These are phyloP conservation scores for Epistrophella euchroma DNA, from an alignment of 2,888 invertebrate species.

Conservation along the genomic window DNA sequence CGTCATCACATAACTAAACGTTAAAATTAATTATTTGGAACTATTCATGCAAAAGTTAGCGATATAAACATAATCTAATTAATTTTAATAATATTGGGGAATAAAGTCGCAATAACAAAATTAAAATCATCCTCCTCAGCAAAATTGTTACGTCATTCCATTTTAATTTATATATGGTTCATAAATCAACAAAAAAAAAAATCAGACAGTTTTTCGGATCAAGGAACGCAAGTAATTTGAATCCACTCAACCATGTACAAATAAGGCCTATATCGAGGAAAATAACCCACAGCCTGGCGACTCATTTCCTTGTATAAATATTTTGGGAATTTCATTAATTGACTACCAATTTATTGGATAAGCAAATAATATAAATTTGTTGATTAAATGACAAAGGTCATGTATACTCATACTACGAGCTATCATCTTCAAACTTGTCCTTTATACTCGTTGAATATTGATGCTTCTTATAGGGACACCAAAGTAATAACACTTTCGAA, in stretches of 20 bases:
- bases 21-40: not conserved
- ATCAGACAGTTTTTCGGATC: slow-evolving; percentile 19
- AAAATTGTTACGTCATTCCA: slow-evolving; percentile 22
- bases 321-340: slow-evolving; percentile 38
- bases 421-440: not conserved
- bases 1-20: too few species aligned
- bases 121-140: not conserved
- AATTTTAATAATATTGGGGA: not conserved
- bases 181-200: slow-evolving; percentile 5
- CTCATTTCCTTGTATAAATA: too few species aligned
- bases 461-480: not conserved
- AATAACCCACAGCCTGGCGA: not conserved
- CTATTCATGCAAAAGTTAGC: not conserved
- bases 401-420: not conserved
- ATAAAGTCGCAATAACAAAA: not conserved
- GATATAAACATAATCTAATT: not conserved
- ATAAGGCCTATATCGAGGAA: not conserved
- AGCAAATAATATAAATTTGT: slow-evolving; percentile 15
- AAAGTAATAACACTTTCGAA: slow-evolving; percentile 2
- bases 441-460: not conserved
- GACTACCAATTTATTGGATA: slow-evolving; percentile 33
- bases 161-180: slow-evolving; percentile 14
- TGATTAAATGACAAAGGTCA: slow-evolving; percentile 25
- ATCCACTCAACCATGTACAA: slow-evolving; percentile 17
- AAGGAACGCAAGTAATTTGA: slow-evolving; percentile 23